Evolutionary conservation across 2,113 vertebrate species (phyloP), one percentile per base, ranked within the genome.

Genomic region (Pedionomus torquatus): DNA sequence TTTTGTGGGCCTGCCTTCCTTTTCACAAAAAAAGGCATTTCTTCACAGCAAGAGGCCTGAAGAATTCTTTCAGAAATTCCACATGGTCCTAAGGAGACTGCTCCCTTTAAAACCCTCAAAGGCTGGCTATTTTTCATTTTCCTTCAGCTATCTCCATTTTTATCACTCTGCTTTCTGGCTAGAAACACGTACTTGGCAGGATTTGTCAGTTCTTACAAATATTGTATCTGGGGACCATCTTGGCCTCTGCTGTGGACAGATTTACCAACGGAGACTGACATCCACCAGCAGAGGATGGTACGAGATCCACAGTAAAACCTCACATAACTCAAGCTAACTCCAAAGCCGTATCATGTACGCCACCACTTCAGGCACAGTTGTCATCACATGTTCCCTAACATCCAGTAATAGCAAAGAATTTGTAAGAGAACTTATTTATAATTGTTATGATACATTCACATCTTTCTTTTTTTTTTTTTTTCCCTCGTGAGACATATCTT

Each of bases 101-200:
- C 11, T 88, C 35, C 57, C 89, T 94, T 90, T 65, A 79, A 85
- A 90, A 60, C 41, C 66, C 54, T 57, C 71, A 93, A 72, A 94
- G 44, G 31, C 39, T 87, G 46, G 60, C 61, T 95, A 65, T 83
- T 95, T 92, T 95, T 88, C 78, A 48, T 88, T 92, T 90, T 79
- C 24, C 41, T 89, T 80, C 49, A 51, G 35, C 35, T 76, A 64
- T 60, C 91, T 91, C 64, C n/a, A 51, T 87, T 91, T 92, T 86
- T 83, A 54, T 60, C 37, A 70, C 81, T 87, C 82, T 83, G 19
- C 37, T 58, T 92, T 86, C 85, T 61, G 24, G 41, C 44, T 60
- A 72, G 75, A 87, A 80, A 88, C 43, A 48, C 11, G 35, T 48
- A 90, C 35, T 52, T 63, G 31, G 26, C 37, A 90, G 4, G 0